phyloP scores from a whole-genome alignment of 2,888 invertebrate genomes.

The Listrodromus nycthemerus region DNA sequence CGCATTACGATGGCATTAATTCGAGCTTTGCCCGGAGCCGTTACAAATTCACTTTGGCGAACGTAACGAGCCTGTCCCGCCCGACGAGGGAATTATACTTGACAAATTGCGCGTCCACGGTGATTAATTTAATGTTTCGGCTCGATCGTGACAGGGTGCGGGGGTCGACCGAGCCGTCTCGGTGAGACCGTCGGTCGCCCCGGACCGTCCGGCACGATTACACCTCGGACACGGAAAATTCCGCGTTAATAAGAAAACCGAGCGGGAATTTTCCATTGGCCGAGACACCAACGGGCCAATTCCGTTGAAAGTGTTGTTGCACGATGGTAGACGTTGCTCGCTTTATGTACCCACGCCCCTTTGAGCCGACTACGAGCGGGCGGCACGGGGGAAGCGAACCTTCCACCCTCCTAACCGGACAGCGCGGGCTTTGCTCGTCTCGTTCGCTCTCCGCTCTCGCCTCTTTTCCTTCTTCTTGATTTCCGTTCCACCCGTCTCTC shows the following conservation, averaged over 20 bases:
- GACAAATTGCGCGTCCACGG: too few species aligned
- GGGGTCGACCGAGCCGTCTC: too few species aligned
- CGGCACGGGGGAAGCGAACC: constrained; percentile 64
- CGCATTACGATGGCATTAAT: constrained; percentile 51
- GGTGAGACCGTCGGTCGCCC: background rate
- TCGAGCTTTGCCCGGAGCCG: constrained; percentile 43
- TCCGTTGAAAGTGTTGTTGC: constrained; percentile 61
- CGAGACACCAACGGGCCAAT: constrained; percentile 70
- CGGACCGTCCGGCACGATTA: background rate
- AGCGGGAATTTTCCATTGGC: constrained; percentile 15
- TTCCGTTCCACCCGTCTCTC: background rate
- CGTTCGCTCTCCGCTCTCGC: constrained; percentile 49
- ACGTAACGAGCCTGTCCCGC: constrained; percentile 35
- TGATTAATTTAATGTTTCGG: too few species aligned
- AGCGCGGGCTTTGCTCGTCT: constrained; percentile 47
- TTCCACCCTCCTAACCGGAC: constrained; percentile 59
- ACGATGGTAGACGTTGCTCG: constrained; percentile 76
- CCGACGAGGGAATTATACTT: too few species aligned
- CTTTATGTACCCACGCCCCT: constrained; percentile 76
- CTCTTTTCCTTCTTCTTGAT: constrained; percentile 41
- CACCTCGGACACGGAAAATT: constrained; percentile 75
- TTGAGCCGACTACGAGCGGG: constrained; percentile 73
- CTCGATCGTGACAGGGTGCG: too few species aligned
- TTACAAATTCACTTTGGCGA: constrained; percentile 63
- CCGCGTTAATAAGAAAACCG: constrained; percentile 75